These are phyloP conservation scores for Phrynocephalus vlangalii DNA, from an alignment of 2,797 vertebrate genomes.

Conservation along the genomic window DNA sequence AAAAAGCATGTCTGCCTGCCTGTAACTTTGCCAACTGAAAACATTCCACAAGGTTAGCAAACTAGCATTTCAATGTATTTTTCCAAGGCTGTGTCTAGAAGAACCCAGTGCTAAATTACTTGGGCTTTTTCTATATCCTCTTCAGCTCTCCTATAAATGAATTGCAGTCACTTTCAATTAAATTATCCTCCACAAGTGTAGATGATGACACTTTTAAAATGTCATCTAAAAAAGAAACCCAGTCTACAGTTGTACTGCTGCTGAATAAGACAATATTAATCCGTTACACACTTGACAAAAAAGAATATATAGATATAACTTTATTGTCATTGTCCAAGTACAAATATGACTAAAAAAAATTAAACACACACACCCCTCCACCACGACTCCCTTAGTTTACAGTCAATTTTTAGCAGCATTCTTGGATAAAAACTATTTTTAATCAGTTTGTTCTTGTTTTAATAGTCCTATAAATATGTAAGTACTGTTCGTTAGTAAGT, in stretches of 20 bases:
- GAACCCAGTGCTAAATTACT: not conserved
- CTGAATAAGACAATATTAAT: not conserved
- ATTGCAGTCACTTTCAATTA: slow-evolving; percentile 19
- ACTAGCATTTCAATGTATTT: not conserved
- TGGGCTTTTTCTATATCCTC: not conserved
- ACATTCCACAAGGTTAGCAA: not conserved
- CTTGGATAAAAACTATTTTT: no score
- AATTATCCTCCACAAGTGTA: not conserved
- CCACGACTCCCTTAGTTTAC: no score
- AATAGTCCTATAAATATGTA: not conserved
- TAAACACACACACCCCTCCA: no score
- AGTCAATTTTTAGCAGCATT: no score
- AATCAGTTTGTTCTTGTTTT: no score
- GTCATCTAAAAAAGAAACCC: not conserved
- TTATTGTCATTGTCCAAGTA: no score
- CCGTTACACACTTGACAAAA: not conserved
- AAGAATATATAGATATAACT: not conserved
- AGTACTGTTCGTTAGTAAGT: no score
- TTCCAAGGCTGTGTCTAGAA: not conserved
- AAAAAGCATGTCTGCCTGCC: not conserved
- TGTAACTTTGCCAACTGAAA: not conserved
- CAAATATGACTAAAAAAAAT: no score
- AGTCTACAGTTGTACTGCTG: not conserved
- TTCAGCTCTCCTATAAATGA: not conserved
- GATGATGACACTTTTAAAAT: slow-evolving; percentile 5